Percentiles rank a stretch among this genome's conserved stretches.
Evolutionary conservation across 2,888 invertebrate genomes (phyloP).

Genomic region (Melanchra persicariae): DNA sequence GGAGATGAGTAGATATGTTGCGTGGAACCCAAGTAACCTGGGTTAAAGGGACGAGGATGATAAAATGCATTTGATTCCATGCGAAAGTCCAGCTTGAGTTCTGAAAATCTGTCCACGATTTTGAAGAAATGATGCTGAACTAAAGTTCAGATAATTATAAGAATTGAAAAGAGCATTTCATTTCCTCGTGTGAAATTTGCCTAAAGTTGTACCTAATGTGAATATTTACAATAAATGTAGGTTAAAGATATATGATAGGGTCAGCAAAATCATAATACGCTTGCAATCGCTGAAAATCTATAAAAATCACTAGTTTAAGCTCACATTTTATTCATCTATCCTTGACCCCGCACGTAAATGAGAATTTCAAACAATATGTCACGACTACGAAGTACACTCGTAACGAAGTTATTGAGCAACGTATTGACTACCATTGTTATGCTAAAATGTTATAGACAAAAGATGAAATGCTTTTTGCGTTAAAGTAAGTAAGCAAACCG

Average conservation of each 20-base stretch:
- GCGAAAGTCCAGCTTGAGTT: too few relatives aligned
- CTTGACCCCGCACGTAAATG: conserved; percentile 49
- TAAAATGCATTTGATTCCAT: too few relatives aligned
- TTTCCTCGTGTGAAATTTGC: too few relatives aligned
- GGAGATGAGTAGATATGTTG: too few relatives aligned
- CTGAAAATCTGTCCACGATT: too few relatives aligned
- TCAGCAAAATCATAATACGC: background rate
- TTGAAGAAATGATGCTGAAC: too few relatives aligned
- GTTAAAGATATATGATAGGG: background rate
- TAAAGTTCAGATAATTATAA: too few relatives aligned
- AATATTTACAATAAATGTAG: too few relatives aligned
- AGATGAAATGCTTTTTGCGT: background rate
- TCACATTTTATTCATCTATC: background rate
- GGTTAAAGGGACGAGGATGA: too few relatives aligned
- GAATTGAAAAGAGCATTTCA: too few relatives aligned
- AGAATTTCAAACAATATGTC: conserved; percentile 47
- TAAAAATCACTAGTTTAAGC: background rate
- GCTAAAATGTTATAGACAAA: conserved; percentile 2
- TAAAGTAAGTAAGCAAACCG: background rate
- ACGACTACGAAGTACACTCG: background rate
- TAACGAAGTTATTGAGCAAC: conserved; percentile 26
- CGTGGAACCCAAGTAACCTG: too few relatives aligned
- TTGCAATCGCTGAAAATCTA: conserved; percentile 1
- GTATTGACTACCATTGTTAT: conserved; percentile 39
- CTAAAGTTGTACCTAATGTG: too few relatives aligned